Conservation (phyloP, 2,888 invertebrate genomes). For the Sminthurinus aureus region DNA sequence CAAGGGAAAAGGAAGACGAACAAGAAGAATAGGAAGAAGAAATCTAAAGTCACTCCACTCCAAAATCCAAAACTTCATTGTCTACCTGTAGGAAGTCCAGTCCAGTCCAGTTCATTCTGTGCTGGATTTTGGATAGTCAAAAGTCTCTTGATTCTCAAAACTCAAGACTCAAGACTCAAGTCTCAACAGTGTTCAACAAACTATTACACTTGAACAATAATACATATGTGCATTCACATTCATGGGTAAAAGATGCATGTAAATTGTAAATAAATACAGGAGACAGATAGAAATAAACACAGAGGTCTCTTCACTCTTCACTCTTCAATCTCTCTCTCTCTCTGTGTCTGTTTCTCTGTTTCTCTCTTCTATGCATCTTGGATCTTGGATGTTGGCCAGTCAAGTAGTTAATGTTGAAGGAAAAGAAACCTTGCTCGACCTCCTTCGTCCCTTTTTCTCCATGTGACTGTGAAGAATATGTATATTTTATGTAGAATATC, state of each 20-base stretch:
- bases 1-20: background rate
- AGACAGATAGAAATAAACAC: background rate
- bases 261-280: too few relatives aligned
- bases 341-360: too few relatives aligned
- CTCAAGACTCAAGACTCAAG: too few relatives aligned
- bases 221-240: background rate
- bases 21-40: background rate
- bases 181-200: too few relatives aligned
- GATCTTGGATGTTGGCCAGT: background rate
- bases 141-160: background rate
- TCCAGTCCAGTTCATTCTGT: background rate
- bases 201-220: background rate
- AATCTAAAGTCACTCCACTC: slow-evolving; percentile 8
- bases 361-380: too few relatives aligned
- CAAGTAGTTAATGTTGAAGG: background rate
- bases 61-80: slow-evolving; percentile 10
- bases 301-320: background rate
- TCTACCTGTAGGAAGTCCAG: slow-evolving; percentile 37
- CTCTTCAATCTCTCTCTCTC: too few relatives aligned
- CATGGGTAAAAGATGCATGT: too few relatives aligned
- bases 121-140: background rate
- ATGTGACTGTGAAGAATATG: background rate
- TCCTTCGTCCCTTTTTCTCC: slow-evolving; percentile 38
- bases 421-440: slow-evolving; percentile 26
- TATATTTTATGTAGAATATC: too few relatives aligned